phyloP scores from a whole-genome alignment of 2,888 invertebrate species.

The Ditula angustiorana region DNA sequence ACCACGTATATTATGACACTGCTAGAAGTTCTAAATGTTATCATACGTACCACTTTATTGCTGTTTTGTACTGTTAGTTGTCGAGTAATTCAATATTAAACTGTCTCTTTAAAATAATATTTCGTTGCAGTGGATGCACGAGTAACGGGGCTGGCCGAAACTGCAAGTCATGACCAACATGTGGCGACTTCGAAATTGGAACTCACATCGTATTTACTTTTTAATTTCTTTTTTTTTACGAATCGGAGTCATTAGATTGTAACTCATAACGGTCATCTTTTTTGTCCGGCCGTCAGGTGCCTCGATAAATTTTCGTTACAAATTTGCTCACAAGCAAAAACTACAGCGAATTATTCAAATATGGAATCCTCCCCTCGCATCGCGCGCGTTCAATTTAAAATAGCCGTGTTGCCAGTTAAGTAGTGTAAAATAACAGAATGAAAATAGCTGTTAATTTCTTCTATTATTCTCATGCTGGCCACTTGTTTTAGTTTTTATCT shows the following conservation, averaged over 20 bases:
- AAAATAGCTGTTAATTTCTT: conserved; percentile 42
- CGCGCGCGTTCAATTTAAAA: conserved; percentile 53
- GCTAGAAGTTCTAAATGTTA: too few relatives aligned
- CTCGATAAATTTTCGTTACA: conserved; percentile 54
- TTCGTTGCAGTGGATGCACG: conserved; percentile 26
- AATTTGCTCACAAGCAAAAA: conserved; percentile 62
- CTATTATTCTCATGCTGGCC: conserved; percentile 51
- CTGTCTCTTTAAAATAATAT: conserved; percentile 23
- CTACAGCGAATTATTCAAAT: conserved; percentile 52
- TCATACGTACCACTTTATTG: too few relatives aligned
- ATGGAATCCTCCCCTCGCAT: conserved; percentile 42
- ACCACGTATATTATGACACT: too few relatives aligned
- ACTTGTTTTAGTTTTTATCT: conserved; percentile 36
- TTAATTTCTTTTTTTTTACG: conserved; percentile 62
- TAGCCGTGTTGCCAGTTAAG: conserved; percentile 38
- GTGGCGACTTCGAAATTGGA: conserved; percentile 76
- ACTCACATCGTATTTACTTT: conserved; percentile 70
- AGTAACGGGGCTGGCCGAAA: conserved; percentile 40
- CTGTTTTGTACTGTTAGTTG: neutral
- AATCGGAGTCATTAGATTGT: conserved; percentile 79
- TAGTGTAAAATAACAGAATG: neutral
- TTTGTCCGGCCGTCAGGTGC: conserved; percentile 71
- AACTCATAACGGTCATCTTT: conserved; percentile 77
- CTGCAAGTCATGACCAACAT: conserved; percentile 81
- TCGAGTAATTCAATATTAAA: neutral